Percentiles rank a stretch among this genome's conserved stretches.
Evolutionary conservation across 1,140 invertebrate species (phyloP).

Genomic region (Cryptotermes secundus): DNA sequence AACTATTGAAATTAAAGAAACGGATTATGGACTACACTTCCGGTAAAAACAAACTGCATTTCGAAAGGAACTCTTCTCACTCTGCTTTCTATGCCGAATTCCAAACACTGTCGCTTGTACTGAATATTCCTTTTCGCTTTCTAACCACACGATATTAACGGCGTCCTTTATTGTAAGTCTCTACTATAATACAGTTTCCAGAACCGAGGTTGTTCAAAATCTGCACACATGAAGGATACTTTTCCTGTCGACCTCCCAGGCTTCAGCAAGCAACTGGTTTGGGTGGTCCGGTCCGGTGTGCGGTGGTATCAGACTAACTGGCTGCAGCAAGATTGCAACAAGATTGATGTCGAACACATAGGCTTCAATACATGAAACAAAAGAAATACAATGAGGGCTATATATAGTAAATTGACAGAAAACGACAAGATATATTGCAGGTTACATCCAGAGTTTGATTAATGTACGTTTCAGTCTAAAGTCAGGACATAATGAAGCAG

Average conservation of each 20-base stretch:
- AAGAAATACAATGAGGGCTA: background rate
- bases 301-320: background rate
- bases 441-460: background rate
- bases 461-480: background rate
- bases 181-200: no score
- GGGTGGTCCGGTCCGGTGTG: background rate
- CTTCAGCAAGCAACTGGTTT: background rate
- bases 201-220: background rate
- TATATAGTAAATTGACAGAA: background rate
- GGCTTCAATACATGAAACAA: slow-evolving; percentile 1
- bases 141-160: no score
- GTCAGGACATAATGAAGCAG: background rate
- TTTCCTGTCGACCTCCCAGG: background rate
- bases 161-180: no score
- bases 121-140: no score
- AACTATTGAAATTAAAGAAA: no score
- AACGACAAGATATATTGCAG: background rate
- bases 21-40: no score
- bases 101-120: no score
- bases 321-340: background rate
- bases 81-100: no score
- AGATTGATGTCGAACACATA: background rate
- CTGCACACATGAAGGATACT: background rate
- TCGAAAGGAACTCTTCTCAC: no score
- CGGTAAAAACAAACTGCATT: no score